phyloP scores from a whole-genome alignment of 2,113 vertebrate species.

The Eonycteris spelaea region DNA sequence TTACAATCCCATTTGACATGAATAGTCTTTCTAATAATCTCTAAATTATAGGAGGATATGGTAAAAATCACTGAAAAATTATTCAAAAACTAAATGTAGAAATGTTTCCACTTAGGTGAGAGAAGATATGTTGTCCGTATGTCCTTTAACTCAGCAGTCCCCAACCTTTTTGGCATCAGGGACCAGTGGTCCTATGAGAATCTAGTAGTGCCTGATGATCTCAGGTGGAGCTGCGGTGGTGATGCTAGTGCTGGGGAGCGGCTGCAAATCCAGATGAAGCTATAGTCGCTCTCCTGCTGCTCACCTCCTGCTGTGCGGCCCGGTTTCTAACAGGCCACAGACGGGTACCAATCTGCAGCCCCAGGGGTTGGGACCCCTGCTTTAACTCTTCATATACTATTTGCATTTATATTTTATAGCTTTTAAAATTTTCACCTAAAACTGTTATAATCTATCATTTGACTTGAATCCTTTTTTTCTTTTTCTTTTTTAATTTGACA shows the following conservation, averaged over 20 bases:
- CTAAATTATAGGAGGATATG: not conserved
- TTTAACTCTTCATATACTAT: not conserved
- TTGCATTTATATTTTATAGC: not conserved
- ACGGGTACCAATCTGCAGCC: too few species aligned
- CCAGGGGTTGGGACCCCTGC: too few species aligned
- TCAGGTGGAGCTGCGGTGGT: too few species aligned
- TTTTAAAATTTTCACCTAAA: conserved; percentile 46
- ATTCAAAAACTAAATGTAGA: not conserved
- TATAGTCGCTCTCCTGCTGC: too few species aligned
- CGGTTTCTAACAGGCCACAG: too few species aligned
- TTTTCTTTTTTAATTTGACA: conserved; percentile 9
- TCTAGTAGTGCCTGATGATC: too few species aligned
- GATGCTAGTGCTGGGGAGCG: too few species aligned
- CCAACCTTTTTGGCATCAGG: too few species aligned
- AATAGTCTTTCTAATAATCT: not conserved
- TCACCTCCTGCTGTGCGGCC: too few species aligned
- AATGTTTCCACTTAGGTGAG: not conserved
- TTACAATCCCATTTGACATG: not conserved
- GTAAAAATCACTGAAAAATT: conserved; percentile 2
- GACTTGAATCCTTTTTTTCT: not conserved
- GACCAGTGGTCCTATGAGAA: too few species aligned
- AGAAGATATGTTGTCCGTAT: not conserved
- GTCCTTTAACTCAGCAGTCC: not conserved
- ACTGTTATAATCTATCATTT: not conserved
- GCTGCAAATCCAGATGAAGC: too few species aligned